Evolutionary conservation across 2,113 vertebrate species (phyloP).

Genomic region (Carettochelys insculpta): DNA sequence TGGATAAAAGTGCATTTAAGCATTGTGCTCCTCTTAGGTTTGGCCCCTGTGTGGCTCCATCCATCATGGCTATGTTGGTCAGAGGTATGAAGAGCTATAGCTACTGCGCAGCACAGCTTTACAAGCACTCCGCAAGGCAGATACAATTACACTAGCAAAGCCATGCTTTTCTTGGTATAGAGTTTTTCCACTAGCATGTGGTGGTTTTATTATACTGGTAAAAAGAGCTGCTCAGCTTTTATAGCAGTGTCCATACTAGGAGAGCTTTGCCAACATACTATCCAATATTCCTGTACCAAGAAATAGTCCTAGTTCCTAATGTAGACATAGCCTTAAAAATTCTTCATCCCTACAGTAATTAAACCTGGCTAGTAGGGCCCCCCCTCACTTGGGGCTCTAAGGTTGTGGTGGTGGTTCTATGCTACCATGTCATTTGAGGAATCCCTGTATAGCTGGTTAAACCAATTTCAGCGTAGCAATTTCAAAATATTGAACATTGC

Average conservation of each 20-base stretch:
- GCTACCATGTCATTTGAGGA: not conserved
- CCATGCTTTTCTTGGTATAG: not conserved
- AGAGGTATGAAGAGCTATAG: not conserved
- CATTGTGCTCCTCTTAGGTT: not conserved
- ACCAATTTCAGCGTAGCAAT: constrained; percentile 9
- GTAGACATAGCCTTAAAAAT: not conserved
- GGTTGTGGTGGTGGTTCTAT: not conserved
- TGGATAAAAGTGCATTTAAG: not conserved
- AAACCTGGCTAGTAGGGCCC: not conserved
- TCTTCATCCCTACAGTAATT: not conserved
- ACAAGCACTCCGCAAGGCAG: no score
- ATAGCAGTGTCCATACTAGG: not conserved
- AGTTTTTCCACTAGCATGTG: not conserved
- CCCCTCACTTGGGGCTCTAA: not conserved
- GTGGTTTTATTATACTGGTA: not conserved
- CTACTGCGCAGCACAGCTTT: not conserved
- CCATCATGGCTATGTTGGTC: not conserved
- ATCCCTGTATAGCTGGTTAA: not conserved
- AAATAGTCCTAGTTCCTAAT: not conserved
- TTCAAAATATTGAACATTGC: not conserved
- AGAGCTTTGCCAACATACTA: not conserved
- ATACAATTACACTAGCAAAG: not conserved
- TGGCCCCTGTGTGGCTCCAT: not conserved
- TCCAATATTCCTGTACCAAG: not conserved
- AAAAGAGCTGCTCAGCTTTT: not conserved